Percentiles rank a stretch among this genome's conserved stretches.
Evolutionary conservation across 2,888 invertebrate genomes (phyloP).

Genomic region (Tenthredo notha): DNA sequence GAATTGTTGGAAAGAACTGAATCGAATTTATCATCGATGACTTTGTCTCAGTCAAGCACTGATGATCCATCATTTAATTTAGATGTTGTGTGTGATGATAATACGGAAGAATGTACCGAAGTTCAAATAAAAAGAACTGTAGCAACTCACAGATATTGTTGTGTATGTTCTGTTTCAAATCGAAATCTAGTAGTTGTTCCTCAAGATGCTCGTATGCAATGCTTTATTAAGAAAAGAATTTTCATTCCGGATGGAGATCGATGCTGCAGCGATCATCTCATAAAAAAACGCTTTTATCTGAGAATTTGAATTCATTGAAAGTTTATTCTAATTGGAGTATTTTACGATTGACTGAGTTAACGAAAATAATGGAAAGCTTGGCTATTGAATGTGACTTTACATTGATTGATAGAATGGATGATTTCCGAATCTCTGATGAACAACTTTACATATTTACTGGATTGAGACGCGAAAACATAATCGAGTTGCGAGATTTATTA

Average conservation of each 20-base stretch:
- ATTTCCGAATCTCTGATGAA: constrained; percentile 51
- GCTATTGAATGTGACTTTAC: constrained; percentile 55
- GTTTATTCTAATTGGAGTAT: constrained; percentile 53
- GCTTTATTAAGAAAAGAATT: constrained; percentile 57
- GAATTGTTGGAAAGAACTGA: constrained; percentile 41
- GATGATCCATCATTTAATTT: constrained; percentile 39
- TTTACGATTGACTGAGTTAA: constrained; percentile 51
- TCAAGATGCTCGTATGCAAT: constrained; percentile 58
- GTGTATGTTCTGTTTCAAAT: constrained; percentile 54
- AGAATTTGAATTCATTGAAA: constrained; percentile 53
- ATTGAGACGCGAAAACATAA: constrained; percentile 54
- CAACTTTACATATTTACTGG: constrained; percentile 55
- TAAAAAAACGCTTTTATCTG: constrained; percentile 60
- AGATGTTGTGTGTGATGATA: constrained; percentile 43
- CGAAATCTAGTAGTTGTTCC: constrained; percentile 55
- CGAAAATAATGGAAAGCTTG: constrained; percentile 52
- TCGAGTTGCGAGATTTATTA: constrained; percentile 50
- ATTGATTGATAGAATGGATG: constrained; percentile 52
- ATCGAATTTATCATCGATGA: constrained; percentile 50
- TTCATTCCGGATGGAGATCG: constrained; percentile 62
- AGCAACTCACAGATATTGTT: constrained; percentile 61
- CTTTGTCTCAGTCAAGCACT: constrained; percentile 54
- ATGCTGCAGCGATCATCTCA: constrained; percentile 60
- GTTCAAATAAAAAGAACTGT: constrained; percentile 58
- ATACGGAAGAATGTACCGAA: constrained; percentile 55